Evolutionary conservation across 2,888 invertebrate species (phyloP), one percentile per base, ranked within the genome.

Genomic region (Dasypogon diadema): DNA sequence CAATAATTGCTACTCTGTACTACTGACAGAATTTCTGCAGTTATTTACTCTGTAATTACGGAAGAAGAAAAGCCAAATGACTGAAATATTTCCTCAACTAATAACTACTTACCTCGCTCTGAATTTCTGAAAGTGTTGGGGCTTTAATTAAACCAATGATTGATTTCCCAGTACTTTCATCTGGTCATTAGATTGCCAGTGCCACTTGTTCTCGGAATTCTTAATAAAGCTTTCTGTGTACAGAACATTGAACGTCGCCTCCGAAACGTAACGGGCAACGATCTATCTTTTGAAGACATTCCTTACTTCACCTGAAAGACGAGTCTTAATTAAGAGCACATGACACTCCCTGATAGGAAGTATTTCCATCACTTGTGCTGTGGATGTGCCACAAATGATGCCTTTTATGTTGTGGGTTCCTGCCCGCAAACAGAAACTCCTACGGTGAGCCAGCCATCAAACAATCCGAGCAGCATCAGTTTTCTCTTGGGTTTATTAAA

Each of bases 401-500:
- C 34, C 60, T 37, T 60, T 60, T 30, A 30, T 60, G 34, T 21
- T 18, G 21, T 18, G 37, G 60, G 60, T 60, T 37, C 18, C 60
- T 60, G 18, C 24, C 60, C 60, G 60, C n/a, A 12, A 34, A 2
- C 34, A 18, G 30, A 16, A 42, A 37, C 60, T 16, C 10, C 60
- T 37, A 37, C 16, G 34, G 60, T 2, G 37, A n/a, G 42, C 10
- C 42, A 12, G 21, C 60, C 60, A 42, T 60, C 60, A 21, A 60
- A 60, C 60, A 60, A 60, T 60, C 21, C 37, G 60, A 37, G 21
- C 18, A 12, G 37, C 16, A 60, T 60, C 60, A 60, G 60, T 37
- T 60, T 58, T 60, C 60, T 60, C 34, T 42, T 18, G 60, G 60
- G 60, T 60, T 60, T 60, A 60, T 60, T 60, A 60, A 60, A 60